Percentiles rank a stretch among this genome's conserved stretches.
Conservation (phyloP, 2,113 vertebrate genomes). For the Pygoscelis adeliae region DNA sequence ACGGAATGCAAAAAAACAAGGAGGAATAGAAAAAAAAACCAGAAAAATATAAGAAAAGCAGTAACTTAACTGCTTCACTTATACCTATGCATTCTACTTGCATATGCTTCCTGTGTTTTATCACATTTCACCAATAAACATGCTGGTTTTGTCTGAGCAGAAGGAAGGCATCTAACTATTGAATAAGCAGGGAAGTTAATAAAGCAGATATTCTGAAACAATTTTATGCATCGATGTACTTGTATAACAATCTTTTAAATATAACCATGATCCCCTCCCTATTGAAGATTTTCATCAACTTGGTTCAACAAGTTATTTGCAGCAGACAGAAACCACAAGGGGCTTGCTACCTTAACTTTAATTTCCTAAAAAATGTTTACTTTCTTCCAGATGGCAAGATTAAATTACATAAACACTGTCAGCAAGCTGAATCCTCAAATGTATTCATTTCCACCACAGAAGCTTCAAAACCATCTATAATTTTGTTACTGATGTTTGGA, state of each 20-base stretch:
- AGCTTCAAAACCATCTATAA: constrained; percentile 83
- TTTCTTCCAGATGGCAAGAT: constrained; percentile 90
- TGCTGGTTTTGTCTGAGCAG: not conserved
- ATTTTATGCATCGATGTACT: constrained; percentile 15
- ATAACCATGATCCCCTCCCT: constrained; percentile 9
- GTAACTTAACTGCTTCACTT: not conserved
- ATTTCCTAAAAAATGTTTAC: constrained; percentile 84
- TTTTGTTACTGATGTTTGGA: constrained; percentile 84
- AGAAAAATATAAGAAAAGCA: not conserved
- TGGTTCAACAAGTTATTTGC: constrained; percentile 42
- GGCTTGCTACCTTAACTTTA: constrained; percentile 78
- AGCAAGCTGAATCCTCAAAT: constrained; percentile 85
- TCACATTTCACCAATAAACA: not conserved
- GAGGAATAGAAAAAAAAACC: not conserved
- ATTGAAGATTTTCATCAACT: constrained; percentile 45
- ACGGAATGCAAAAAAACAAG: not conserved
- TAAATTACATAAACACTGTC: constrained; percentile 90
- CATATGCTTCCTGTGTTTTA: not conserved
- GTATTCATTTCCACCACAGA: constrained; percentile 79
- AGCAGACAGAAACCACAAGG: constrained; percentile 57
- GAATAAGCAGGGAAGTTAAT: constrained; percentile 24
- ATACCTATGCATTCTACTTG: not conserved
- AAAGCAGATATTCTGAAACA: constrained; percentile 35
- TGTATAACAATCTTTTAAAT: constrained; percentile 29
- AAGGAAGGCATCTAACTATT: not conserved